Base-by-base conservation (phyloP, 1,140 invertebrate species). In the Rhyacophila brunnea region DNA sequence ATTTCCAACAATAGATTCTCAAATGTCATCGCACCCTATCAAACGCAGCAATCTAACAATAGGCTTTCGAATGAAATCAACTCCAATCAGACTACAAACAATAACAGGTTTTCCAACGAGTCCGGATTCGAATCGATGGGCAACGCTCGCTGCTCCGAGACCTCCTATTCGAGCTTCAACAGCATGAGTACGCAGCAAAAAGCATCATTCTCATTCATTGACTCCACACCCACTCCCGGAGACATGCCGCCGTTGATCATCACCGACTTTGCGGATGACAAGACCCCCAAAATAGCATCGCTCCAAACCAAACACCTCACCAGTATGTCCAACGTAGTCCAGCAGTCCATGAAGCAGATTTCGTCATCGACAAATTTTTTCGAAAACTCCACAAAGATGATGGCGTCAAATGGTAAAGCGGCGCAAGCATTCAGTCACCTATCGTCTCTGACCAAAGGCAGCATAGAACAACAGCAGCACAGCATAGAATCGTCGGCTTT, bases 71-170 rank as follows among this genome's bases (percentile, higher is more conserved):
- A 34, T 34, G 43, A 57, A n/a, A 44, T 36, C 32, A 20, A n/a
- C 2, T 14, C 10, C 1, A 50, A 46, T 23, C 53, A 58, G 13
- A 47, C 38, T 13, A 53, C 35, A 20, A 78, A 78, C 64, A 73
- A 78, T 62, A 78, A 78, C 46, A 79, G 77, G 55, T 79, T 78
- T 67, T 79, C 77, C 50, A 82, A 81, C 48, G 82, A 83, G 70
- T 86, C 85, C 53, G 89, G 88, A 58, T 90, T 91, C 70, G 83
- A 87, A 45, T 89, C 87, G 2, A 85, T 88, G 78, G 83, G 86
- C 9, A 59, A 64, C 71, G 75, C 61, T 66, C 70, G 38, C 69
- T 74, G 66, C 70, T 76, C 49, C 13, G 63, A 65, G 36, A 45
- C 61, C 43, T 60, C 57, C n/a, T 58, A 65, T 44, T 53, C 58